phyloP scores from a whole-genome alignment of 2,888 invertebrate species.

The Drosophila mercatorum region DNA sequence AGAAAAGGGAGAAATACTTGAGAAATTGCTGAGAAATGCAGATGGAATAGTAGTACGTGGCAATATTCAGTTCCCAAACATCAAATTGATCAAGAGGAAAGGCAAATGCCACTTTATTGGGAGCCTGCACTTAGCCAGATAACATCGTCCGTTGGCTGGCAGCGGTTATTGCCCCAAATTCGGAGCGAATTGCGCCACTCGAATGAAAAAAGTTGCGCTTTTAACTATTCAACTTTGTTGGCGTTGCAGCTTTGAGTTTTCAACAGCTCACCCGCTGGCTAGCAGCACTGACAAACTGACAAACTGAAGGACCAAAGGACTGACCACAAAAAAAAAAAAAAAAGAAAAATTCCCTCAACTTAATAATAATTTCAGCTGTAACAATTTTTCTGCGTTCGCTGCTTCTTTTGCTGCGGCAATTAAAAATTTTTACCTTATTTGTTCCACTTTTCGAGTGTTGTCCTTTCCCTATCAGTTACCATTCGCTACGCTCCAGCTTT shows the following conservation, averaged over 20 bases:
- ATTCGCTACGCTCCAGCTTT: conserved; percentile 36
- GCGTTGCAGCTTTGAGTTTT: conserved; percentile 14
- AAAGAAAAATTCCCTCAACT: conserved; percentile 54
- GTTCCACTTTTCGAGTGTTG: conserved; percentile 62
- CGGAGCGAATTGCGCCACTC: conserved; percentile 51
- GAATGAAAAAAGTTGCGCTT: conserved; percentile 56
- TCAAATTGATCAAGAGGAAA: background rate
- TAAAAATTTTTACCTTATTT: conserved; percentile 78
- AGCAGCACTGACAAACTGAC: conserved; percentile 21
- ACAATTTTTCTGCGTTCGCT: conserved; percentile 44
- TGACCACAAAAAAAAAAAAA: conserved; percentile 38
- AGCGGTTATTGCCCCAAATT: conserved; percentile 48
- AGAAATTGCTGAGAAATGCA: background rate
- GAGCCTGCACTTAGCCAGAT: conserved; percentile 19
- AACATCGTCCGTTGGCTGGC: conserved; percentile 10
- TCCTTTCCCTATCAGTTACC: conserved; percentile 36
- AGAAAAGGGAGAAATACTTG: background rate
- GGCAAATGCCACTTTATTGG: background rate
- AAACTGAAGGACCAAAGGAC: background rate
- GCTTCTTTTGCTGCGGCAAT: conserved; percentile 63
- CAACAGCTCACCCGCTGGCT: conserved; percentile 13
- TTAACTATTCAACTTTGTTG: conserved; percentile 68
- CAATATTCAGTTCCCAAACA: background rate
- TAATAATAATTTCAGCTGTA: conserved; percentile 67
- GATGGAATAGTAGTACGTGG: background rate